Base-by-base conservation (phyloP, 2,797 vertebrate genomes). In the Anguilla megastoma region DNA sequence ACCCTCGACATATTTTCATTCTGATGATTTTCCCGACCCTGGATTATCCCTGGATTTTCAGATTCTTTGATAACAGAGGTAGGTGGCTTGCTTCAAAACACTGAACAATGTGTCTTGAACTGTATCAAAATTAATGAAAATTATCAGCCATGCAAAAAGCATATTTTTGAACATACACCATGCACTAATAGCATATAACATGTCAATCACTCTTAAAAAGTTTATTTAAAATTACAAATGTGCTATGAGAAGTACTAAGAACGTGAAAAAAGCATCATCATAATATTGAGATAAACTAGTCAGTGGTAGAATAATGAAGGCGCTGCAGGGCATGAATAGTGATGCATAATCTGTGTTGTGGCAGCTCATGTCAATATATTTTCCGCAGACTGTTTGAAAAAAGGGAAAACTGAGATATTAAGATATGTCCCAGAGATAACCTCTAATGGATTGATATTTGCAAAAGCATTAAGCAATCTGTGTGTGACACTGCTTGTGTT, bases 331-430 rank as follows among this genome's bases (percentile, higher is more conserved):
- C 69, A 74, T 74, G 12, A 74, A 74, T 74, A 33, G 10, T 74
- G 69, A 74, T 3, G 9, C 30, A 33, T 74, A 74, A 74, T 36
- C 69, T 74, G 69, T 10, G 69, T 16, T 74, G 30, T 12, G 69
- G 69, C 27, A 74, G 27, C 30, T 74, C 30, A 33, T 74, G 69
- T 74, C 69, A 74, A 74, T 74, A 74, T 74, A 33, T 74, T 74
- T 74, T 36, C 30, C 30, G 33, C 14, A 60, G 63, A n/a, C n/a
- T 7, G 24, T 69, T 69, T n/a, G 6, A n/a, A 21, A 69, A 69
- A 69, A n/a, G 63, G n/a, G 6, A 9, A n/a, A 69, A n/a, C n/a
- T 27, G 63, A 69, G 63, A n/a, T 69, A n/a, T 45, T 5, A n/a
- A 69, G 8, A 69, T n/a, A 27, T 27, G 24, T 24, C 24, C 60